Conservation (phyloP, 1,140 invertebrate genomes). For the Adelges cooleyi region DNA sequence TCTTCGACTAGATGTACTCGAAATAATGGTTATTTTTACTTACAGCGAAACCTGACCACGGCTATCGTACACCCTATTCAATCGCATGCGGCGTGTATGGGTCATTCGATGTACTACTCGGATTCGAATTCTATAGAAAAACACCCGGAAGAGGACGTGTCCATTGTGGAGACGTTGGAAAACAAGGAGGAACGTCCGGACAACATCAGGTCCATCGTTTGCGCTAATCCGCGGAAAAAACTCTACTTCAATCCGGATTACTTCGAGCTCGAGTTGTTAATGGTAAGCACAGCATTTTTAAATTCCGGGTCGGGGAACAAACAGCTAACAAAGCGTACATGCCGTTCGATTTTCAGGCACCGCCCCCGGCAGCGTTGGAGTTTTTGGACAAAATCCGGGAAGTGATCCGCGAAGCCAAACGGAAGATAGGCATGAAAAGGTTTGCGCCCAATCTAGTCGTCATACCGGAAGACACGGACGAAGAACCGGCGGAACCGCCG, state of each 20-base stretch:
- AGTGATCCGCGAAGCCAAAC: conserved; percentile 74
- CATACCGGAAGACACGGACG: conserved; percentile 64
- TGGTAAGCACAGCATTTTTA: conserved; percentile 44
- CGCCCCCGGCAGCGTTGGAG: conserved; percentile 72
- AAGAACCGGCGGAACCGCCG: conserved; percentile 28
- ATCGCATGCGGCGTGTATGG: not conserved
- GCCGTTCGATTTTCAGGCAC: conserved; percentile 50
- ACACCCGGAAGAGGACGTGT: conserved; percentile 67
- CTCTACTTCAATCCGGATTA: conserved; percentile 79
- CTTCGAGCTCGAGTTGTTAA: conserved; percentile 68
- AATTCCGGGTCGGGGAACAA: not conserved
- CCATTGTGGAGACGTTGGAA: conserved; percentile 67
- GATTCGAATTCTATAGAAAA: conserved; percentile 49
- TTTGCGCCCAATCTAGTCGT: conserved; percentile 64
- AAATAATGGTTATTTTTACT: not conserved
- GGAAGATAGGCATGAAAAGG: conserved; percentile 68
- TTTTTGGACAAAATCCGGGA: conserved; percentile 76
- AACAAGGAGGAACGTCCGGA: conserved; percentile 47
- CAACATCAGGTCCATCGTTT: conserved; percentile 48
- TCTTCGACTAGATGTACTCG: too few species aligned
- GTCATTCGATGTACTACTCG: conserved; percentile 31
- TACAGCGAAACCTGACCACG: conserved; percentile 12
- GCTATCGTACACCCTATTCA: conserved; percentile 14
- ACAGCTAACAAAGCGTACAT: too few species aligned
- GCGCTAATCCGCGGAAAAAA: conserved; percentile 55